A percentile compares a stretch with the other conserved stretches of the same genome.
phyloP scores from a whole-genome alignment of 2,113 vertebrate species.

The Emydocephalus ijimae region DNA sequence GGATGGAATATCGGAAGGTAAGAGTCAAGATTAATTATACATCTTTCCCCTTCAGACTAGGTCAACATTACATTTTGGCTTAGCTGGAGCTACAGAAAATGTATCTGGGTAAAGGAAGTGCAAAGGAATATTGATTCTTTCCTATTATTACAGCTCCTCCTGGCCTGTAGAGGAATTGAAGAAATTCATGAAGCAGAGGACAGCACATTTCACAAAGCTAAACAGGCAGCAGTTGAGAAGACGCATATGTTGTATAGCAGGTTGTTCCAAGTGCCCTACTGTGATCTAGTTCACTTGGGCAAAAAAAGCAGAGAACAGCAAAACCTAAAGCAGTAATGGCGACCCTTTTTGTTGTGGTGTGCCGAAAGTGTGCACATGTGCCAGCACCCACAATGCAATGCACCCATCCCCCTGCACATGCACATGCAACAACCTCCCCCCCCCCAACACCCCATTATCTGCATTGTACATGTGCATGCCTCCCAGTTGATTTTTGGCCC shows the following conservation, averaged over 20 bases:
- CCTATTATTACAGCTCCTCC: slow-evolving; percentile 30
- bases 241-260: slow-evolving; percentile 12
- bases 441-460: too few species aligned
- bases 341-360: too few species aligned
- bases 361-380: too few species aligned
- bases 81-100: slow-evolving; percentile 29
- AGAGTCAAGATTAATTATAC: slow-evolving; percentile 33
- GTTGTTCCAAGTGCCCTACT: slow-evolving; percentile 23
- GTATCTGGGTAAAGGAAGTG: neutral
- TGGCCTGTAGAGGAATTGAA: slow-evolving; percentile 49
- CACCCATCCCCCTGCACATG: too few species aligned
- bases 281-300: slow-evolving; percentile 26
- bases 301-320: neutral
- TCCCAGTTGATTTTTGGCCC: too few species aligned
- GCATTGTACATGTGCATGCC: too few species aligned
- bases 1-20: slow-evolving; percentile 3
- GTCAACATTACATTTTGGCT: slow-evolving; percentile 17
- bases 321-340: neutral
- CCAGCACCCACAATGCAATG: too few species aligned
- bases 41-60: slow-evolving; percentile 37
- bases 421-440: too few species aligned
- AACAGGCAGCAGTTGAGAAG: slow-evolving; percentile 9
- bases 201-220: slow-evolving; percentile 26
- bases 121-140: slow-evolving; percentile 33
- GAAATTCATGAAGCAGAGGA: slow-evolving; percentile 50